These are phyloP conservation scores for Misgurnus mizolepis DNA, from an alignment of 2,113 vertebrate species.

Conservation along the genomic window DNA sequence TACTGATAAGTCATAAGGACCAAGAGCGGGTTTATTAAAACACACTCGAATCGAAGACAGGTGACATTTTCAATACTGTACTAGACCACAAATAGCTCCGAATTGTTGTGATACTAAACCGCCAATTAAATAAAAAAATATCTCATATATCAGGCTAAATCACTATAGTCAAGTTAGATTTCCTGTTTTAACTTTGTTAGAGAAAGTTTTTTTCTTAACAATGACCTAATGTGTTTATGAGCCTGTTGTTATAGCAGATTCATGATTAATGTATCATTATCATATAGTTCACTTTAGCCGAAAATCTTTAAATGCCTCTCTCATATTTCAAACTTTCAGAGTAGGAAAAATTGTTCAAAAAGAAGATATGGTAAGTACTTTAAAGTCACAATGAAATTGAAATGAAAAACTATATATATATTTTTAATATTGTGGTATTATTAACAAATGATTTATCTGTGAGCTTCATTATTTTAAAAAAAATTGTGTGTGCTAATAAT, in stretches of 20 bases:
- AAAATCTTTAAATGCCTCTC: neutral
- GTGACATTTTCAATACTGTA: constrained; percentile 79
- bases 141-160: constrained; percentile 61
- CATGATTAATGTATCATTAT: constrained; percentile 43
- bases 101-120: constrained; percentile 61
- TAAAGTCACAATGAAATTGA: too few species aligned
- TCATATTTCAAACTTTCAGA: neutral
- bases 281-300: constrained; percentile 11
- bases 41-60: constrained; percentile 70
- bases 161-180: constrained; percentile 60
- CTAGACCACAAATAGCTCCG: constrained; percentile 77
- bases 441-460: too few species aligned
- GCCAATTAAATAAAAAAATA: constrained; percentile 73
- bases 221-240: neutral
- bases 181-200: constrained; percentile 46
- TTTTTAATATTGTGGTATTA: too few species aligned
- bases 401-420: too few species aligned
- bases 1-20: constrained; percentile 55
- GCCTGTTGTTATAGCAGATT: constrained; percentile 31
- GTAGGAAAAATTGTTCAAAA: too few species aligned
- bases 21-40: constrained; percentile 61
- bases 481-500: too few species aligned
- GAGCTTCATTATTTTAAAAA: too few species aligned
- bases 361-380: too few species aligned
- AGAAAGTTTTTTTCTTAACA: constrained; percentile 35